A percentile compares a stretch with the other conserved stretches of the same genome.
These are phyloP conservation scores for Gymnothorax javanicus DNA, from an alignment of 2,797 vertebrate genomes.

Conservation along the genomic window DNA sequence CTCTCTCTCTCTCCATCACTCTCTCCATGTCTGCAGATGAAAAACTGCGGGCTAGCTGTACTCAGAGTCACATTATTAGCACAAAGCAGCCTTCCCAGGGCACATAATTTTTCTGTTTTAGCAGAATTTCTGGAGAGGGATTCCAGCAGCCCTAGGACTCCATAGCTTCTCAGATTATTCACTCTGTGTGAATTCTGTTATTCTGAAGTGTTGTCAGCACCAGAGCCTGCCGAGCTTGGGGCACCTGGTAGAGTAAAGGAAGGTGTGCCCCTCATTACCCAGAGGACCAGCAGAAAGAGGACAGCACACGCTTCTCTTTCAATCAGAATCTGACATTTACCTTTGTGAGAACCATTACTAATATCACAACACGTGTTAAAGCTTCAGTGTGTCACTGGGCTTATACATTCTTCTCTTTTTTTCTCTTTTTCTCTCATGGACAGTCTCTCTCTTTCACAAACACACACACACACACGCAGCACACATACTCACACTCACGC, in stretches of 20 bases:
- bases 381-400: background rate
- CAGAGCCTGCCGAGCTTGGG: slow-evolving; percentile 26
- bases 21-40: slow-evolving; percentile 51
- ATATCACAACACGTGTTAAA: background rate
- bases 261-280: background rate
- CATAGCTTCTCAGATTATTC: slow-evolving; percentile 64
- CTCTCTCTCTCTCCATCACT: background rate
- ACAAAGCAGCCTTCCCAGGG: slow-evolving; percentile 69
- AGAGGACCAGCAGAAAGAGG: background rate
- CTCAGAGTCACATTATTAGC: slow-evolving; percentile 63
- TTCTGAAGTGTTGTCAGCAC: slow-evolving; percentile 63
- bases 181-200: slow-evolving; percentile 64
- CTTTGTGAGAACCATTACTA: background rate
- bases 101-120: slow-evolving; percentile 72
- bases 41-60: slow-evolving; percentile 60
- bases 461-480: slow-evolving; percentile 2
- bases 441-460: background rate
- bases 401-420: background rate
- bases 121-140: slow-evolving; percentile 64
- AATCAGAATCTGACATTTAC: background rate
- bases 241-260: background rate
- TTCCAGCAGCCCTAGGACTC: slow-evolving; percentile 65
- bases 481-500: background rate
- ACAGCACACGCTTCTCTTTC: background rate
- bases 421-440: too few species aligned